A percentile compares a stretch with the other conserved stretches of the same genome.
Conservation (phyloP, 92 coral and sea anemone genomes). For the Bergia puertoricense region DNA sequence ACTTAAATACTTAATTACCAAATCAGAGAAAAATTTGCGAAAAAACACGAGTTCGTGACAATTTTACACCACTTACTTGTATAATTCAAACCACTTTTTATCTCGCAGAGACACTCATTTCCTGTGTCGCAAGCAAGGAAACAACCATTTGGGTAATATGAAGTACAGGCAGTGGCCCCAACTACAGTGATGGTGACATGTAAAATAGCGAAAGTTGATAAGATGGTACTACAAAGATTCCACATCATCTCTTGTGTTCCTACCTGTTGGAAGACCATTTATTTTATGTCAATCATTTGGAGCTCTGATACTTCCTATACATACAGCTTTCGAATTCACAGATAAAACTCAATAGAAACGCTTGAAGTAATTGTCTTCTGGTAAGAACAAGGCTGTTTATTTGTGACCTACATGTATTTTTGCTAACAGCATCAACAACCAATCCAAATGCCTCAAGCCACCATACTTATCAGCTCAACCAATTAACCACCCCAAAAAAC, state of each 20-base stretch:
- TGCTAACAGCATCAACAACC: too few species aligned
- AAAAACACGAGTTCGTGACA: not conserved
- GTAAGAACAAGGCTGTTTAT: too few species aligned
- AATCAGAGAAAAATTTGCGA: not conserved
- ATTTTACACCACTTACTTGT: not conserved
- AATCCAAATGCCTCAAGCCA: too few species aligned
- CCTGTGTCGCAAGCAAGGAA: conserved; percentile 5
- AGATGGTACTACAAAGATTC: not conserved
- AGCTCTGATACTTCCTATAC: too few species aligned
- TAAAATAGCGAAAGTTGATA: not conserved
- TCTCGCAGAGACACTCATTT: conserved; percentile 26
- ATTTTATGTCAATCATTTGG: too few species aligned
- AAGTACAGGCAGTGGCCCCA: conserved; percentile 12
- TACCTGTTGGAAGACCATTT: not conserved
- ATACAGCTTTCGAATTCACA: too few species aligned
- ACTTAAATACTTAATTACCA: not conserved
- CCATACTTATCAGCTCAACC: too few species aligned
- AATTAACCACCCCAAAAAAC: too few species aligned
- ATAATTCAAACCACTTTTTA: conserved; percentile 28
- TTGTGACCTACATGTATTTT: too few species aligned
- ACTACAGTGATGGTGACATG: not conserved
- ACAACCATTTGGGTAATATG: conserved; percentile 4
- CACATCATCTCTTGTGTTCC: not conserved
- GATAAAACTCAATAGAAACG: too few species aligned
- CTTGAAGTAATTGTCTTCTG: too few species aligned